These are phyloP conservation scores for Helarctos malayanus DNA, from an alignment of 2,797 vertebrate genomes.

Conservation along the genomic window DNA sequence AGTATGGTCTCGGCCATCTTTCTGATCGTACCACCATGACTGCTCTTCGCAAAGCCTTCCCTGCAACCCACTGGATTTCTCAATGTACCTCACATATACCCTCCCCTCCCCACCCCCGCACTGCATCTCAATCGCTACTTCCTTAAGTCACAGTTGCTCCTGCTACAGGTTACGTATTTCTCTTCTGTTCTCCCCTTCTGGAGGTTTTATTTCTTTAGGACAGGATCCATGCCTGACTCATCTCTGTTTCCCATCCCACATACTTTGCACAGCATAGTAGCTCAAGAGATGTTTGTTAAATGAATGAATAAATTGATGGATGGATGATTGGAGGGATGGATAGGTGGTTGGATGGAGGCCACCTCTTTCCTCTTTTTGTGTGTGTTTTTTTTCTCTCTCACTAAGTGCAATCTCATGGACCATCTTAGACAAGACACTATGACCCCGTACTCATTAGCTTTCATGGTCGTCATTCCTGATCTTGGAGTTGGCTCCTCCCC, in stretches of 20 bases:
- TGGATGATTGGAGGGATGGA: not conserved
- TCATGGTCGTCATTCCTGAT: not conserved
- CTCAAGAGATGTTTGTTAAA: not conserved
- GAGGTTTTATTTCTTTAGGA: not conserved
- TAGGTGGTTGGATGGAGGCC: not conserved
- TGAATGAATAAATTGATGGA: not conserved
- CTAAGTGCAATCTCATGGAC: accelerated
- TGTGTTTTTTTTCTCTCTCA: not conserved
- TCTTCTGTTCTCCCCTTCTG: not conserved
- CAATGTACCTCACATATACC: not conserved
- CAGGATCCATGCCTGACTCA: not conserved
- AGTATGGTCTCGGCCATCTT: accelerated
- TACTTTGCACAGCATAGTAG: not conserved
- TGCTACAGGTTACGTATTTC: not conserved
- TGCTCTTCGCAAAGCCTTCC: not conserved
- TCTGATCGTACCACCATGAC: not conserved
- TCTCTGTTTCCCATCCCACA: not conserved
- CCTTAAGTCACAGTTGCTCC: not conserved
- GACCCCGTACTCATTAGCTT: not conserved
- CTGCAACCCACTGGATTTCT: not conserved
- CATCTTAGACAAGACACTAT: not conserved
- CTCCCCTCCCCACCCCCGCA: not conserved
- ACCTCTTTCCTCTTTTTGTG: not conserved
- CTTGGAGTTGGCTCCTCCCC: not conserved
- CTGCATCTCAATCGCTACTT: not conserved